phyloP scores from a whole-genome alignment of 2,113 vertebrate genomes.

The Petroica traversi region DNA sequence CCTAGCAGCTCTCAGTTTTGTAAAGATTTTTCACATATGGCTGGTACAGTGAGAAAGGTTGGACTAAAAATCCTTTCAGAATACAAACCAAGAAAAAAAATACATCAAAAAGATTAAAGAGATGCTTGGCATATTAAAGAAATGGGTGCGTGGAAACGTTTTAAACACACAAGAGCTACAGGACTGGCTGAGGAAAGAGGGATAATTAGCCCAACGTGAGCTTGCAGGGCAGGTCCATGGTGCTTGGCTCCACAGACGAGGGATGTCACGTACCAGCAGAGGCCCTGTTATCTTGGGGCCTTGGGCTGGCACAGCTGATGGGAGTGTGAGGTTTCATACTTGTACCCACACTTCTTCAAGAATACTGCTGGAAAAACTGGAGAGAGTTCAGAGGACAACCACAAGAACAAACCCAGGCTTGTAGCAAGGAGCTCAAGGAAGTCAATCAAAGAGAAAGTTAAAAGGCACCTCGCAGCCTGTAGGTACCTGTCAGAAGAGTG shows the following conservation, averaged over 20 bases:
- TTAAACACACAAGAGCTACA: not conserved
- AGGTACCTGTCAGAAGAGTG: constrained; percentile 47
- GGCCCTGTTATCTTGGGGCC: constrained; percentile 29
- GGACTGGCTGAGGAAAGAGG: constrained; percentile 10
- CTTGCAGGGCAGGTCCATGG: not conserved
- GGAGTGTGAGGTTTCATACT: constrained; percentile 8
- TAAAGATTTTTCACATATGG: not conserved
- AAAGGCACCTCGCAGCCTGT: constrained; percentile 20
- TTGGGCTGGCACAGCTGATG: not conserved
- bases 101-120: constrained; percentile 25
- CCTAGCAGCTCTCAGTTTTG: not conserved
- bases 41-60: not conserved
- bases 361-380: constrained; percentile 43
- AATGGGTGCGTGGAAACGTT: constrained; percentile 3
- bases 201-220: not conserved
- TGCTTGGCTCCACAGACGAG: not conserved
- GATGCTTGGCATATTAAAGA: not conserved
- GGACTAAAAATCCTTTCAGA: not conserved
- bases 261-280: constrained; percentile 33
- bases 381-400: constrained; percentile 50
- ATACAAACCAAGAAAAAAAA: not conserved
- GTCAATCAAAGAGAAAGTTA: constrained; percentile 62
- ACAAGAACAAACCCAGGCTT: constrained; percentile 51
- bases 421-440: constrained; percentile 40
- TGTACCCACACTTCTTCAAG: constrained; percentile 26